Evolutionary conservation across 2,797 vertebrate genomes (phyloP).

Genomic region (Bradypus variegatus): DNA sequence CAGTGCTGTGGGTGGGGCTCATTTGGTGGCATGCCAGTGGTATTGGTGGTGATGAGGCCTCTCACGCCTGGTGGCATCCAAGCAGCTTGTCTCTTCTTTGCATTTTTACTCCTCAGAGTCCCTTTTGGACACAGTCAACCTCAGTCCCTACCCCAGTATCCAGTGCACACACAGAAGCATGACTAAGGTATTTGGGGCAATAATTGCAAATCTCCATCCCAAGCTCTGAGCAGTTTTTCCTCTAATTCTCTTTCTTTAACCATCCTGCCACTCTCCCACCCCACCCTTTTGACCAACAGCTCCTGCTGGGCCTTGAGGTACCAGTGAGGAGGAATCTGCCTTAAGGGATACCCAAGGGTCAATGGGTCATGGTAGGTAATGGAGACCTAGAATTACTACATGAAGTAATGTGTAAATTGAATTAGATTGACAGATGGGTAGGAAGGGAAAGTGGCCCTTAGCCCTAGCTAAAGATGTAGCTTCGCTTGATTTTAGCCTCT

Average conservation of each 20-base stretch:
- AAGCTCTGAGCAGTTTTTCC: not conserved
- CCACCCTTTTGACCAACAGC: not conserved
- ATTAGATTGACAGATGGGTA: not conserved
- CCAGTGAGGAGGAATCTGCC: not conserved
- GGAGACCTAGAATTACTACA: not conserved
- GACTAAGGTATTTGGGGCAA: not conserved
- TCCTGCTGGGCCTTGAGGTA: not conserved
- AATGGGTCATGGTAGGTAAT: not conserved
- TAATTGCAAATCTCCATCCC: not conserved
- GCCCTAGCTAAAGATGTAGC: not conserved
- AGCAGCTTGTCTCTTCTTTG: not conserved
- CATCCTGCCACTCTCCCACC: not conserved
- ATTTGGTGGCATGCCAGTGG: not conserved
- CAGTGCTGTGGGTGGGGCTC: not conserved
- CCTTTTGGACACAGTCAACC: not conserved
- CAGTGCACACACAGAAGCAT: not conserved
- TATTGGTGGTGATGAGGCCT: not conserved
- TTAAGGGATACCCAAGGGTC: not conserved
- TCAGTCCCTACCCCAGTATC: accelerated
- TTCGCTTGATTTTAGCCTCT: not conserved
- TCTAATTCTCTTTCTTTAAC: not conserved
- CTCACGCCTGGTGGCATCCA: not conserved
- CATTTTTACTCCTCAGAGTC: not conserved
- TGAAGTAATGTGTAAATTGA: not conserved
- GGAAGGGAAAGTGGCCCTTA: not conserved